Evolutionary conservation across 2,888 invertebrate genomes (phyloP), one percentile per base, ranked within the genome.

Genomic region (Tachina fera): DNA sequence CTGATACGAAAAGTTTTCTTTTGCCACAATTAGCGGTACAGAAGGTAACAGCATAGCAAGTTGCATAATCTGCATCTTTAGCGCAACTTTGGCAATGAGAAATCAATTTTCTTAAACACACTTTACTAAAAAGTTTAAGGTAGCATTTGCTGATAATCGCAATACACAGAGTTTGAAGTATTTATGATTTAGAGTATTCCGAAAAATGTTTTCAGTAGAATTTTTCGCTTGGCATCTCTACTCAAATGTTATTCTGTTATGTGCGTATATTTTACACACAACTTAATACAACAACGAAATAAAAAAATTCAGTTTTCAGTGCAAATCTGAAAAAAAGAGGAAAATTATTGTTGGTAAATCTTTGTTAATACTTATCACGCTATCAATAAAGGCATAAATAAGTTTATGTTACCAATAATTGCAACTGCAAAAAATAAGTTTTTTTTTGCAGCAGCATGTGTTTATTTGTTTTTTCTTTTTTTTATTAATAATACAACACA

Each of bases 281-380:
- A 51, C 11, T 56, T 22, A 8, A n/a, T 75, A 58, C 19, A 43
- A 53, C 72, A 76, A 76, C 10, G 49, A 67, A 60, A 51, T 4
- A 74, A 49, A 60, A 61, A 77, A 68, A 16, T 45, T 65, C 47
- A 14, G 74, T 45, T 65, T 72, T 43, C 77, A 61, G 45, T 77
- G 5, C 39, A 56, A 83, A 83, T 74, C 61, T 79, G 39, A 11
- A 45, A 16, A n/a, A 58, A 45, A 43, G 1, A 58, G 4, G 43
- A 67, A 68, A 14, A 39, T 61, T 81, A 31, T 77, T 78, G 49
- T 67, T 80, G 76, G 14, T 76, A 75, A 79, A 67, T 80, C 45
- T 72, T 76, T 80, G 70, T 76, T 71, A 71, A 71, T 80, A 84
- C 80, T 80, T 84, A 80, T 67, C 84, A 84, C 84, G 75, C 83